Evolutionary conservation across 2,888 invertebrate species (phyloP), one percentile per base, ranked within the genome.

Genomic region (Aporophyla lueneburgensis): DNA sequence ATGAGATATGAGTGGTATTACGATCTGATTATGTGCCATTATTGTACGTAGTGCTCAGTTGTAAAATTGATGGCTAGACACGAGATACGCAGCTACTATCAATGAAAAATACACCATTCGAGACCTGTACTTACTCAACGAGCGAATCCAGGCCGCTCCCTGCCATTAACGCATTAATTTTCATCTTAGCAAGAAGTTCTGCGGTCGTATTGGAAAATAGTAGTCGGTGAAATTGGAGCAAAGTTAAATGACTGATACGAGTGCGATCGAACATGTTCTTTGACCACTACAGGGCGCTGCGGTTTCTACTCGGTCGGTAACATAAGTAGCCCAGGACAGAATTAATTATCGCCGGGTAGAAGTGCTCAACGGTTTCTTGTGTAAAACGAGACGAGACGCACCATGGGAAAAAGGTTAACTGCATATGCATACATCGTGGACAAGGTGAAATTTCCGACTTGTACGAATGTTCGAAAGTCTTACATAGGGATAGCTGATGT

Each of bases 321-420:
- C 90, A 87, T 93, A 95, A 95, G 95, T 95, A 94, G 93, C 91
- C 84, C 95, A 95, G 94, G 94, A 94, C 93, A 91, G 94, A 94
- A 95, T 95, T 95, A 95, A 96, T 96, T 96, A 95, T 93, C 92
- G 88, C 84, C 89, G 88, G 90, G 90, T 92, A 92, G 91, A 91
- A 91, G 89, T 90, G 87, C 89, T 90, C 92, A 96, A 96, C 95
- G 95, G 96, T 95, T 94, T 94, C 95, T 96, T 91, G 94, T 94
- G 95, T 95, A 95, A 93, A 94, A 93, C 93, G 93, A 95, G 94
- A 95, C 94, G 92, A 92, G 91, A 87, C 90, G 85, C 89, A 86
- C 91, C 90, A 93, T 93, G 93, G 92, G 93, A 94, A 95, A 94
- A 95, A 94, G 93, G 92, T 93, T 93, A 94, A 93, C 91, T 90